These are phyloP conservation scores for Anthopleura xanthogrammica DNA, from an alignment of 92 coral and sea anemone genomes.

Conservation along the genomic window DNA sequence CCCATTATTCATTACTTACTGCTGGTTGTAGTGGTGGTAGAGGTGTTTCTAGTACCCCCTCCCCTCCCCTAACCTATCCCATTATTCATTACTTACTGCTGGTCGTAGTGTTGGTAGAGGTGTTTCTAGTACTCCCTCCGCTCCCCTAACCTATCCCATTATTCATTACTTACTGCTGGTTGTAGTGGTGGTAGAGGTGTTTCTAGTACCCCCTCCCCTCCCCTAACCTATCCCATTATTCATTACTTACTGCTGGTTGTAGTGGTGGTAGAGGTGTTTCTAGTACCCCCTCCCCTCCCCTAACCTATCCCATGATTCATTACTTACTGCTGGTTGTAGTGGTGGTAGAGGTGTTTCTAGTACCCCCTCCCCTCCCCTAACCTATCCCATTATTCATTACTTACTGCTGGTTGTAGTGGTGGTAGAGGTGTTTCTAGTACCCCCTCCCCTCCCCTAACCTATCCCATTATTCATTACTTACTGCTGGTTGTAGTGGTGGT, in stretches of 20 bases:
- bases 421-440: background rate
- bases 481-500: background rate
- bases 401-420: constrained; percentile 13
- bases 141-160: too few relatives aligned
- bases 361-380: background rate
- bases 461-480: background rate
- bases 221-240: background rate
- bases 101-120: constrained; percentile 96
- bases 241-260: background rate
- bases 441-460: background rate
- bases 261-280: background rate
- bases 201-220: background rate
- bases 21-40: background rate
- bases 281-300: background rate
- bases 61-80: background rate
- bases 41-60: background rate
- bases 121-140: constrained; percentile 45
- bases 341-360: background rate
- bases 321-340: background rate
- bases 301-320: background rate
- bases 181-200: constrained; percentile 8
- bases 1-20: background rate
- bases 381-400: background rate
- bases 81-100: constrained; percentile 64
- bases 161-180: background rate